A percentile compares a stretch with the other conserved stretches of the same genome.
Conservation (phyloP, 2,113 vertebrate genomes). For the Phycodurus eques region DNA sequence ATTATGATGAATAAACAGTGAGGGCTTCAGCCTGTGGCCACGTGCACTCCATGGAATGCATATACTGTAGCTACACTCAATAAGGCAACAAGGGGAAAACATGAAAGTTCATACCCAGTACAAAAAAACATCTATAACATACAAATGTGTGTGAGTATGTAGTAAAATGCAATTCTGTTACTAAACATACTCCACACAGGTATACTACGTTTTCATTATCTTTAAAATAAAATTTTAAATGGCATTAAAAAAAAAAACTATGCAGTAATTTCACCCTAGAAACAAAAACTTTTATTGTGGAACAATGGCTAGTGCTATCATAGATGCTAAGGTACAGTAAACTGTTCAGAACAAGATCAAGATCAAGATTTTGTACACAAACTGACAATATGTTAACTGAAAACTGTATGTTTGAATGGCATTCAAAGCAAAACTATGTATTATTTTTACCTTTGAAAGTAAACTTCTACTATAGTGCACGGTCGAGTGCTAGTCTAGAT, state of each 20-base stretch:
- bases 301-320: not conserved
- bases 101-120: not conserved
- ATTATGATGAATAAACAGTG: conserved; percentile 34
- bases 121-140: not conserved
- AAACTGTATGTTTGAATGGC: too few species aligned
- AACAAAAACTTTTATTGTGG: not conserved
- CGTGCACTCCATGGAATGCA: conserved; percentile 3
- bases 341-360: not conserved
- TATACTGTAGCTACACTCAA: not conserved
- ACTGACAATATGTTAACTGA: too few species aligned
- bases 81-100: not conserved
- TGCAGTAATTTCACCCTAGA: not conserved
- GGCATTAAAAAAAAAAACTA: not conserved
- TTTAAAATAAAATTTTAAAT: not conserved
- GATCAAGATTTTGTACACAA: too few species aligned
- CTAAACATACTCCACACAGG: not conserved
- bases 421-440: too few species aligned
- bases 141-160: not conserved
- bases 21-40: conserved; percentile 22
- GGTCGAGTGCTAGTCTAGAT: too few species aligned
- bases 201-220: not conserved
- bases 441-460: too few species aligned
- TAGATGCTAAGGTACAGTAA: too few species aligned
- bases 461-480: too few species aligned
- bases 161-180: not conserved